Conservation (phyloP, 2,113 vertebrate species). For the Onychorhynchus coronatus region DNA sequence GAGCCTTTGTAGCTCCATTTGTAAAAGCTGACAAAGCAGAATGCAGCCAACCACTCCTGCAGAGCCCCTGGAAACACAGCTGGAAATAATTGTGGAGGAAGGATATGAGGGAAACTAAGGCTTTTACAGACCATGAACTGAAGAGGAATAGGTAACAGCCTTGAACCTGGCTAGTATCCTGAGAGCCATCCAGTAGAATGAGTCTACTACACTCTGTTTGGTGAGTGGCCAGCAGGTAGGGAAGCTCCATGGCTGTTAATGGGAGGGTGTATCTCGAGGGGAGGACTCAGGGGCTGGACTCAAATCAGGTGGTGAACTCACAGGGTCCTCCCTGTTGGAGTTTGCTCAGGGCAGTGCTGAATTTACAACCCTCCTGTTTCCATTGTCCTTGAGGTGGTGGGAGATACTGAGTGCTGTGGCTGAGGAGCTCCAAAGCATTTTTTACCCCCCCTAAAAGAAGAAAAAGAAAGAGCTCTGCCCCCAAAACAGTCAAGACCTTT, state of each 20-base stretch:
- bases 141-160: neutral
- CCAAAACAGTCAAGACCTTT: neutral
- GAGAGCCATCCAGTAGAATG: rapidly evolving
- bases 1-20: neutral
- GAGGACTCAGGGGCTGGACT: conserved; percentile 42
- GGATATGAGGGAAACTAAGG: neutral
- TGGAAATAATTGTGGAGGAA: neutral
- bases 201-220: neutral
- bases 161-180: neutral
- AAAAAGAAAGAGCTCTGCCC: neutral
- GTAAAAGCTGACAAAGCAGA: neutral
- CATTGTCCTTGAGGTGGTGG: neutral
- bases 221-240: neutral
- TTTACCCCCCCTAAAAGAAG: neutral
- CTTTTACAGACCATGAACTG: neutral
- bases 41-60: neutral
- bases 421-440: neutral
- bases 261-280: neutral
- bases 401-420: neutral
- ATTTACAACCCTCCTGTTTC: neutral
- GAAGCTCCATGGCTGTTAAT: neutral
- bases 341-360: neutral
- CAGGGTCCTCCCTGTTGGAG: conserved; percentile 1
- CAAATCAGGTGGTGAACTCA: neutral
- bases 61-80: neutral